Evolutionary conservation across 1,140 invertebrate species (phyloP), one percentile per base, ranked within the genome.

Genomic region (Dinothrombium tinctorium): DNA sequence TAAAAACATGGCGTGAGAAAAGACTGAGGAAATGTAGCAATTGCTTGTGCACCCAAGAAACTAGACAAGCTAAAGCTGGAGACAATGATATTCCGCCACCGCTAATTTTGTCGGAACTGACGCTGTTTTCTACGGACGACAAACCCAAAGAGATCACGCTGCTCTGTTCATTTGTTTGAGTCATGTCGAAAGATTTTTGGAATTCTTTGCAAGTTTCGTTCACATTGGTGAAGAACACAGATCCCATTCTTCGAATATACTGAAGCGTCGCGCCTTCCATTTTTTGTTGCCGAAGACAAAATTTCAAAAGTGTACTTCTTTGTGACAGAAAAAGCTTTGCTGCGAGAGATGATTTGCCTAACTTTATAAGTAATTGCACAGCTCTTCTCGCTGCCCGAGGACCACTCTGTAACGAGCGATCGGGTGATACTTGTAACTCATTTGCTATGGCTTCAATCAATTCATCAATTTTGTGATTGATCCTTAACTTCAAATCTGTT

Each of bases 351-450:
- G 66, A 65, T 48, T 77, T 72, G 43, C 77, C 79, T 22, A 90
- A 64, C 52, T 75, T 67, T 54, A 84, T 80, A 2, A 95, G 67
- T n/a, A 94, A 68, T 42, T 72, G 67, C 0, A 94, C 78, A 4
- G 81, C 78, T 47, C 77, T 68, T 35, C 83, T 62, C 2, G 82
- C 76, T 12, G 83, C 79, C 50, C 80, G 62, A 12, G 94, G 65
- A 0, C 87, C 87, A n/a, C 87, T 87, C 58, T 94, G 74, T 0
- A 92, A 61, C 40, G 82, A 86, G 56, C 82, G 78, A 50, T 82
- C 78, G 15, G 78, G 74, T 37, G 71, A 74, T 1, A 78, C 74
- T 57, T 84, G 76, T 24, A 95, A 57, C 56, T 94, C 89, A 46
- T 76, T 75, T 22, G 82, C 73, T 4, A 95, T 58, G 32, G 84